Evolutionary conservation across 2,797 vertebrate species (phyloP).

Genomic region (Clarias platycephalus): DNA sequence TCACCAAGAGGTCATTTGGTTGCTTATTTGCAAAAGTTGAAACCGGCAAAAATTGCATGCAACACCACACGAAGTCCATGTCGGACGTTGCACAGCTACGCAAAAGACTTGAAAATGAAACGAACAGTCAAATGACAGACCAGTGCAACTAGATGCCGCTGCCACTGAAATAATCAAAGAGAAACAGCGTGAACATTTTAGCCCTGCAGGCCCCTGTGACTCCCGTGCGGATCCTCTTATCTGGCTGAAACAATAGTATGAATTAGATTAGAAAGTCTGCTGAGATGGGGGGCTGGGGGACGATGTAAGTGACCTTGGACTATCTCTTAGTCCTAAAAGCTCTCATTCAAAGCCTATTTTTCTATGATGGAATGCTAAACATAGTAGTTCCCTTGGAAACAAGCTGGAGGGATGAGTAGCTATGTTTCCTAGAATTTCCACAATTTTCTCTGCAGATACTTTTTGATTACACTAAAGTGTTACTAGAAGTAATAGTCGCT

Average conservation of each 20-base stretch:
- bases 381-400: conserved; percentile 55
- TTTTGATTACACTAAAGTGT: not conserved
- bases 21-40: not conserved
- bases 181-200: conserved; percentile 37
- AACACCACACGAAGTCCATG: not conserved
- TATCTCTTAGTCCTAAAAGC: conserved; percentile 38
- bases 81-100: not conserved
- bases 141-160: not conserved
- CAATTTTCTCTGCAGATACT: conserved; percentile 33
- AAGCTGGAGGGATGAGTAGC: conserved; percentile 51
- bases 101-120: conserved; percentile 1
- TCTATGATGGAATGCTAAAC: conserved; percentile 54
- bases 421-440: conserved; percentile 50
- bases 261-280: conserved; percentile 58
- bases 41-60: conserved; percentile 6
- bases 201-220: conserved; percentile 52
- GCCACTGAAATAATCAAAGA: conserved; percentile 56
- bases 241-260: conserved; percentile 61
- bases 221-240: conserved; percentile 62
- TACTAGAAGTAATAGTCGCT: not conserved
- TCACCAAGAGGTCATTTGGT: not conserved
- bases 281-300: conserved; percentile 27
- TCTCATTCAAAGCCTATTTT: conserved; percentile 40
- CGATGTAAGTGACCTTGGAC: conserved; percentile 61
- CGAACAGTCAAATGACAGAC: not conserved